Percentiles rank a stretch among this genome's conserved stretches.
Evolutionary conservation across 2,113 vertebrate species (phyloP).

Genomic region (Kryptolebias marmoratus): DNA sequence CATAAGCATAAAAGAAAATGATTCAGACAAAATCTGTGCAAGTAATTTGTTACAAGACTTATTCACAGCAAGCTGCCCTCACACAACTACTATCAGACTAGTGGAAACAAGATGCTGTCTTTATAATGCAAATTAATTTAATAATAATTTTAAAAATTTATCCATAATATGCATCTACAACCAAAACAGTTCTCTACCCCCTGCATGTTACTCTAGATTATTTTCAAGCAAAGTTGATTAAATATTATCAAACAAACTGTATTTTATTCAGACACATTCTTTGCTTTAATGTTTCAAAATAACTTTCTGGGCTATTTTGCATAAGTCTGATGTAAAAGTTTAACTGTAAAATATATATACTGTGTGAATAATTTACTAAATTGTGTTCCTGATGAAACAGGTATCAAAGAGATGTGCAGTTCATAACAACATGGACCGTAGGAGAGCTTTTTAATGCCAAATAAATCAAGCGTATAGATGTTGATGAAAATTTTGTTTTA

Average conservation of each 20-base stretch:
- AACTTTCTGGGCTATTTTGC: neutral
- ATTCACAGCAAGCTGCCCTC: constrained; percentile 2
- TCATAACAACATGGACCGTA: too few species aligned
- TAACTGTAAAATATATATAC: too few species aligned
- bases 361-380: too few species aligned
- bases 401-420: too few species aligned
- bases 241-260: neutral
- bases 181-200: too few species aligned
- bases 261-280: neutral
- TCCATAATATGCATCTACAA: neutral
- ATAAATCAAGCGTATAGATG: too few species aligned
- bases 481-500: too few species aligned
- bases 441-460: too few species aligned
- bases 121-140: neutral
- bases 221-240: neutral
- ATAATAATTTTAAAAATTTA: neutral
- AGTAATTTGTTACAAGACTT: constrained; percentile 18
- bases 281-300: neutral
- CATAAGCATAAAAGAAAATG: constrained; percentile 16
- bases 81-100: neutral
- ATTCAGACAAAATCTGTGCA: constrained; percentile 25
- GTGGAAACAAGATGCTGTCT: neutral
- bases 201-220: constrained; percentile 1
- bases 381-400: too few species aligned
- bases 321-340: too few species aligned